phyloP scores from a whole-genome alignment of 1,140 invertebrate genomes.

The Mya arenaria region DNA sequence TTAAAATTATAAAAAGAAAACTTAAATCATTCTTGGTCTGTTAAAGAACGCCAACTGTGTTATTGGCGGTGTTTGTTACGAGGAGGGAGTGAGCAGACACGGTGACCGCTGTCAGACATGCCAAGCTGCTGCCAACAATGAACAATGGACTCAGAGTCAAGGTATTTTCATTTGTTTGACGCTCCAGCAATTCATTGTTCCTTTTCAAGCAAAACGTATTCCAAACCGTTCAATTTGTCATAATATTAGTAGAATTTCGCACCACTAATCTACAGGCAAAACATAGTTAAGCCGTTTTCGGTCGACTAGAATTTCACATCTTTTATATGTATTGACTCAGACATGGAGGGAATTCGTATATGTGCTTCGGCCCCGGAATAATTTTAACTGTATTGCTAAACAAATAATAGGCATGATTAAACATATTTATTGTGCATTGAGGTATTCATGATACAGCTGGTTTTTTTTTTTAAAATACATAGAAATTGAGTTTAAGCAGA shows the following conservation, averaged over 20 bases:
- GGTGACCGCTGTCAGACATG: slow-evolving; percentile 40
- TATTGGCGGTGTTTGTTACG: slow-evolving; percentile 34
- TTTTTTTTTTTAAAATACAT: too few species aligned
- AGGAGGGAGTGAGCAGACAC: neutral
- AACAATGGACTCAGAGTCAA: slow-evolving; percentile 29
- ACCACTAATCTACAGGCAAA: neutral
- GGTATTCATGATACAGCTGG: too few species aligned
- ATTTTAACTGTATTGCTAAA: too few species aligned
- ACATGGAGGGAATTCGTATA: too few species aligned
- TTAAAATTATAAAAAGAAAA: too few species aligned
- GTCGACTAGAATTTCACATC: neutral
- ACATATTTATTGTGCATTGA: too few species aligned
- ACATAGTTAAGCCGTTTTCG: neutral
- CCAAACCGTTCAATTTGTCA: neutral
- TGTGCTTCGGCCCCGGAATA: too few species aligned
- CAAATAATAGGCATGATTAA: too few species aligned
- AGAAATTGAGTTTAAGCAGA: too few species aligned
- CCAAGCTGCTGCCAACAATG: neutral
- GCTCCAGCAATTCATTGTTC: neutral
- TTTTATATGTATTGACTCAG: neutral
- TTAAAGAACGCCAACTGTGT: slow-evolving; percentile 44
- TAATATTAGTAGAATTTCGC: neutral
- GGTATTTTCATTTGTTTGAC: neutral
- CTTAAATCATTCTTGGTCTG: too few species aligned
- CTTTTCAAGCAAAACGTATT: neutral